phyloP scores from a whole-genome alignment of 1,140 invertebrate species.

The Aphaenogaster rudis region DNA sequence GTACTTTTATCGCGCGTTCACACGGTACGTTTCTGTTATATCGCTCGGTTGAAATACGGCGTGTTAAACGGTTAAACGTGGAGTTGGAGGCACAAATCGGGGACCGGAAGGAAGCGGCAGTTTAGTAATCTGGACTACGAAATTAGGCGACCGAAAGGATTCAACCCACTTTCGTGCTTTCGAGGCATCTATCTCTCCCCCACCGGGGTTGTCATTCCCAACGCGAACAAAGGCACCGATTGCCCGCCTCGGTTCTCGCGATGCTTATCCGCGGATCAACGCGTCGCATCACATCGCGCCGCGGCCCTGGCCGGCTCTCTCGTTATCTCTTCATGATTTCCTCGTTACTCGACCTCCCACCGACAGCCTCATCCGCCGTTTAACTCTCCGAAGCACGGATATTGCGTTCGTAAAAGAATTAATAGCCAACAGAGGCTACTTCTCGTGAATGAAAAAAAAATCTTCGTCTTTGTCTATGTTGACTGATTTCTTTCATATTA shows the following conservation, averaged over 20 bases:
- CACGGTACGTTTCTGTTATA: not conserved
- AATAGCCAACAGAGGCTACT: not conserved
- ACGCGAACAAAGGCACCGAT: conserved; percentile 62
- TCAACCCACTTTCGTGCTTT: conserved; percentile 49
- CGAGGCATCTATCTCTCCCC: conserved; percentile 5
- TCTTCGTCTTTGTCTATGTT: not conserved
- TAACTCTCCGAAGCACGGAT: conserved; percentile 20
- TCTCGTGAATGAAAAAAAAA: not conserved
- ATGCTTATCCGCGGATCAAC: conserved; percentile 62
- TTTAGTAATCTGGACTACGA: not conserved
- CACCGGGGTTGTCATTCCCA: conserved; percentile 1
- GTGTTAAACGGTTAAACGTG: not conserved
- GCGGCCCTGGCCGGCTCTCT: conserved; percentile 49
- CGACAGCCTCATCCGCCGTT: conserved; percentile 25
- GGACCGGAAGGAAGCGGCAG: not conserved
- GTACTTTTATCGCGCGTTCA: not conserved
- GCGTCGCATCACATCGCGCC: conserved; percentile 1
- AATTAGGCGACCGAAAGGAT: conserved; percentile 9
- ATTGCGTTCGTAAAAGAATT: conserved; percentile 39
- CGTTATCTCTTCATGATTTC: conserved; percentile 31
- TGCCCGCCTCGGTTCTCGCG: conserved; percentile 61
- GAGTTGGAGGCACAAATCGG: not conserved
- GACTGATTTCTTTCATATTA: not conserved
- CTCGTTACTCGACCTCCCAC: conserved; percentile 7
- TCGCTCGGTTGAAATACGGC: not conserved